Conservation (phyloP, 2,797 vertebrate species). For the Siniperca obscura region DNA sequence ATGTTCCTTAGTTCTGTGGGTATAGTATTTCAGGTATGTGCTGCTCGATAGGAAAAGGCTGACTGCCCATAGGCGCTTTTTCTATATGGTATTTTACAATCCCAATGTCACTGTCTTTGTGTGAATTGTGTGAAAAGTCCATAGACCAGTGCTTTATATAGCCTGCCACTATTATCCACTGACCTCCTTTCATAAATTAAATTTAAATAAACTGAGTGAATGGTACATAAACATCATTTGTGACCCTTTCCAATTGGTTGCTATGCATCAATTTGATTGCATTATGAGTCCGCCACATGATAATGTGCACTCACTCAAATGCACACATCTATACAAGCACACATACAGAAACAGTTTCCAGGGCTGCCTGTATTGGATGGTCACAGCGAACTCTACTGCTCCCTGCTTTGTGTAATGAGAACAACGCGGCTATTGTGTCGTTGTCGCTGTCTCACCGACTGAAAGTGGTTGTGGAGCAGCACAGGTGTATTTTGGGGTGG, state of each 20-base stretch:
- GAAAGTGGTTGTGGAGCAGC: slow-evolving; percentile 34
- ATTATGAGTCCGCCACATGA: slow-evolving; percentile 12
- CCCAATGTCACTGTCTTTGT: background rate
- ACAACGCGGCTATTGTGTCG: slow-evolving; percentile 67
- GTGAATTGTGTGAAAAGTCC: slow-evolving; percentile 23
- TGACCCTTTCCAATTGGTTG: background rate
- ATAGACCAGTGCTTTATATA: slow-evolving; percentile 30
- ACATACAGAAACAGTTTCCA: slow-evolving; percentile 5
- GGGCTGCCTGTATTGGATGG: slow-evolving; percentile 20
- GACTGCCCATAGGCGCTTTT: no score
- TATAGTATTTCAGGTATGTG: no score
- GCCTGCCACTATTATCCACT: slow-evolving; percentile 10
- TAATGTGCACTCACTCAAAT: background rate
- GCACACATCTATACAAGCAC: background rate
- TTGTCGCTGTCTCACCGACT: slow-evolving; percentile 46
- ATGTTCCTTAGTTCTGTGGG: no score
- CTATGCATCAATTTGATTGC: background rate
- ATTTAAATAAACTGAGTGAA: background rate
- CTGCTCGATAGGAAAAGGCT: no score
- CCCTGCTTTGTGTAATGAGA: slow-evolving; percentile 35
- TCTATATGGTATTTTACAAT: no score
- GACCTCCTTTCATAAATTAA: slow-evolving; percentile 1
- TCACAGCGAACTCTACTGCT: slow-evolving; percentile 52
- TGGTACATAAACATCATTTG: background rate
- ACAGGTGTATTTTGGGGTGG: slow-evolving; percentile 34